Percentiles rank a stretch among this genome's conserved stretches.
phyloP scores from a whole-genome alignment of 2,797 vertebrate genomes.

The Salmo trutta region DNA sequence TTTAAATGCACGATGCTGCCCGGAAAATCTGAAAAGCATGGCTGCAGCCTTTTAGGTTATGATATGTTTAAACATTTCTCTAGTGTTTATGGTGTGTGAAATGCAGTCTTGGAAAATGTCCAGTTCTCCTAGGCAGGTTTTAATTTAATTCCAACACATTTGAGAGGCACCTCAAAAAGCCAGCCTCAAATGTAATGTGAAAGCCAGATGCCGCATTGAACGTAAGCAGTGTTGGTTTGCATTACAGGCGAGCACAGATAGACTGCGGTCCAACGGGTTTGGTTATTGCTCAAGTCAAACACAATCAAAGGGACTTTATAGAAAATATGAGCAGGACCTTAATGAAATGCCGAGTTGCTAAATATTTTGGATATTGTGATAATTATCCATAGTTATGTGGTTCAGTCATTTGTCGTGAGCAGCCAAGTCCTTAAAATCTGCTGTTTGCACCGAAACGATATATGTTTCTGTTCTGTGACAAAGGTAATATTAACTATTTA shows the following conservation, averaged over 20 bases:
- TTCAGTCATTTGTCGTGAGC: slow-evolving; percentile 54
- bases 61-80: slow-evolving; percentile 68
- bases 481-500: slow-evolving; percentile 19
- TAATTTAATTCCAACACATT: slow-evolving; percentile 77
- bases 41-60: slow-evolving; percentile 66
- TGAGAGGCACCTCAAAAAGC: slow-evolving; percentile 69
- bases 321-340: slow-evolving; percentile 60
- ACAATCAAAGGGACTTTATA: slow-evolving; percentile 74
- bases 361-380: slow-evolving; percentile 64
- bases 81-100: slow-evolving; percentile 75
- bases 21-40: slow-evolving; percentile 57
- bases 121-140: slow-evolving; percentile 67
- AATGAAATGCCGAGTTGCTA: slow-evolving; percentile 68
- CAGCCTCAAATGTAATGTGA: slow-evolving; percentile 72
- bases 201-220: slow-evolving; percentile 71
- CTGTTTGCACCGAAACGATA: slow-evolving; percentile 28
- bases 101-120: slow-evolving; percentile 73
- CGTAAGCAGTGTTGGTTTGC: slow-evolving; percentile 60
- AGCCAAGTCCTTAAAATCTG: slow-evolving; percentile 44
- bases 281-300: slow-evolving; percentile 75
- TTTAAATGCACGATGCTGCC: slow-evolving; percentile 53
- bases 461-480: slow-evolving; percentile 31
- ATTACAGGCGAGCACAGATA: slow-evolving; percentile 64
- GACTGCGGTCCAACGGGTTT: slow-evolving; percentile 62
- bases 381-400: slow-evolving; percentile 67